Evolutionary conservation across 2,113 vertebrate species (phyloP).

Genomic region (Pygoscelis adeliae): DNA sequence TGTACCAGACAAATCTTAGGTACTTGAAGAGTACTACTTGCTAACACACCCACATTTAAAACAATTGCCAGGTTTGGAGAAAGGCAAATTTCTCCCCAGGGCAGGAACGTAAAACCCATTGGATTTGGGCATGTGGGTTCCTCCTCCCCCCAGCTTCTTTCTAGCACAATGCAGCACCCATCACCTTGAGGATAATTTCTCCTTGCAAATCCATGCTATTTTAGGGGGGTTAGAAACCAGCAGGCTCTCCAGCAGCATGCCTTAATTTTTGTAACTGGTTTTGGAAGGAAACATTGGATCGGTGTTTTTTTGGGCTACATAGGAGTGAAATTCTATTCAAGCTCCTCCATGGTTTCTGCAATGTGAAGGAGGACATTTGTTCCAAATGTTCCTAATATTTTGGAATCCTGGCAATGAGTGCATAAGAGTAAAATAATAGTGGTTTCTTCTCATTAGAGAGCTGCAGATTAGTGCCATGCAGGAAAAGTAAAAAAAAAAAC

Average conservation of each 20-base stretch:
- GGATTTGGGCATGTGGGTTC: background rate
- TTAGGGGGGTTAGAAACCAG: background rate
- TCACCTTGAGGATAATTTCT: background rate
- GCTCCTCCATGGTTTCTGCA: background rate
- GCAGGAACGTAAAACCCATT: background rate
- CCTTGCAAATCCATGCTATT: background rate
- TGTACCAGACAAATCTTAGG: background rate
- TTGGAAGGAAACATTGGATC: background rate
- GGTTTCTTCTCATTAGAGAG: background rate
- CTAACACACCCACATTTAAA: background rate
- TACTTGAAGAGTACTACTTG: background rate
- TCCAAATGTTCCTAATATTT: background rate
- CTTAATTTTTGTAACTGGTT: background rate
- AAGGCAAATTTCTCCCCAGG: background rate
- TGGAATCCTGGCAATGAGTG: background rate
- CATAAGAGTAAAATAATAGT: background rate
- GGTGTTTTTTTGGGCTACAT: background rate
- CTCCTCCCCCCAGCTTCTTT: accelerated
- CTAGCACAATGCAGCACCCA: background rate
- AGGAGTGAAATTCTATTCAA: background rate
- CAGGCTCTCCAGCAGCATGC: background rate
- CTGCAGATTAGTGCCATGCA: background rate
- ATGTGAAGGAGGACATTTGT: background rate
- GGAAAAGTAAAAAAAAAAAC: background rate
- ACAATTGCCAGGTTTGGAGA: background rate